Base-by-base conservation (phyloP, 2,113 vertebrate species). In the Chaetorhynchus papuensis region DNA sequence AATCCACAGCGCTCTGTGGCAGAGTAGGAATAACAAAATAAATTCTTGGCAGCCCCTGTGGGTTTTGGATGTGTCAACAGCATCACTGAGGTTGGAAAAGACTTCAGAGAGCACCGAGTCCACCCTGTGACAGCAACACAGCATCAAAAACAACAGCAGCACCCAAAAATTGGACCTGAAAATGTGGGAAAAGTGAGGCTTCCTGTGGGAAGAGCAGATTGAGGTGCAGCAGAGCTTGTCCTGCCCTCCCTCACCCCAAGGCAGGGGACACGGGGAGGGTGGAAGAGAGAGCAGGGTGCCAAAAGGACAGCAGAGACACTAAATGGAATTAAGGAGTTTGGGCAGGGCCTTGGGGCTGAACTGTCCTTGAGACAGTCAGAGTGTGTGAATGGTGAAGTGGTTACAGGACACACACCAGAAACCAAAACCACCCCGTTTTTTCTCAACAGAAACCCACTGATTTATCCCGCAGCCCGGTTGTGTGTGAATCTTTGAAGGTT, bases 401-500 rank as follows among this genome's bases (percentile, higher is more conserved):
- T 54, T 69, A 45, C 35, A 39, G 27, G 37, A 12, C 14, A 89
- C 33, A n/a, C 11, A 54, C 5, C 59, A 87, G 63, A 89, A 93
- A 68, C 66, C 30, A 72, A 75, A 75, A 37, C 4, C 63, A 71
- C 23, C 13, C 17, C 16, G 1, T 37, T 31, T 53, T 74, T 49
- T 26, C 8, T 54, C 5, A 33, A 6, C 33, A 87, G 57, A 75
- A 87, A 41, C 33, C 3, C 33, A 19, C 35, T 20, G 52, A 42
- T 28, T 70, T 82, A 27, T 12, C 23, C 54, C 13, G 11, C 1
- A 8, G 24, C 19, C 28, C 41, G 57, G 8, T 9, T 47, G 49
- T 10, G 8, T 0, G 0, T 14, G 10, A 13, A 10, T 45, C 20
- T 64, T 27, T 12, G 18, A 37, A 71, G 9, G 12, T 0, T 59